Conservation (phyloP, 1,140 invertebrate genomes). For the Hycleus phaleratus region DNA sequence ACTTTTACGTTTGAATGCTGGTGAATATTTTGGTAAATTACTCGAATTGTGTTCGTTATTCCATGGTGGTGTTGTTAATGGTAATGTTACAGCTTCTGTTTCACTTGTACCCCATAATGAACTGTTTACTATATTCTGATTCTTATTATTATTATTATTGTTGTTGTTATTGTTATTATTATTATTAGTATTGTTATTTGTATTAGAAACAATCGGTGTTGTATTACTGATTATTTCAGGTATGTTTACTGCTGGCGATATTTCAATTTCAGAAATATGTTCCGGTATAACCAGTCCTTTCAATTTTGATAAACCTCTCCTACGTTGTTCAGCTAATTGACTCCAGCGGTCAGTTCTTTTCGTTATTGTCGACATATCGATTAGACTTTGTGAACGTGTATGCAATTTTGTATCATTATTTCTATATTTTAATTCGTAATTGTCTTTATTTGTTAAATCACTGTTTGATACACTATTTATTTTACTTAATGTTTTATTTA, state of each 20-base stretch:
- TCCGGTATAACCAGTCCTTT: slow-evolving; percentile 81
- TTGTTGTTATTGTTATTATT: slow-evolving; percentile 6
- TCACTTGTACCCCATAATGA: not conserved
- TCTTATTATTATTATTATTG: not conserved
- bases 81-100: slow-evolving; percentile 8
- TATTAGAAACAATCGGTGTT: slow-evolving; percentile 7
- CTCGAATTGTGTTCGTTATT: slow-evolving; percentile 39
- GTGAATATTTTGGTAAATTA: slow-evolving; percentile 70
- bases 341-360: slow-evolving; percentile 48
- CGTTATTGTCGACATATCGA: slow-evolving; percentile 42
- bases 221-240: slow-evolving; percentile 72
- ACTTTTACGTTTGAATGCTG: slow-evolving; percentile 71
- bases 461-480: slow-evolving; percentile 24
- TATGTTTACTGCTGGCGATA: slow-evolving; percentile 51
- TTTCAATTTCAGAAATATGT: slow-evolving; percentile 42
- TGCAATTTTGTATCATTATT: slow-evolving; percentile 26
- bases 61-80: slow-evolving; percentile 42
- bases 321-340: slow-evolving; percentile 66
- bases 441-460: slow-evolving; percentile 18
- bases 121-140: not conserved
- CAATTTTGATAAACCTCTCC: slow-evolving; percentile 72
- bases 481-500: slow-evolving; percentile 9
- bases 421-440: not conserved
- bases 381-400: slow-evolving; percentile 43
- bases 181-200: slow-evolving; percentile 11